Evolutionary conservation across 2,113 vertebrate species (phyloP), one percentile per base, ranked within the genome.

Genomic region (Mobula hypostoma): DNA sequence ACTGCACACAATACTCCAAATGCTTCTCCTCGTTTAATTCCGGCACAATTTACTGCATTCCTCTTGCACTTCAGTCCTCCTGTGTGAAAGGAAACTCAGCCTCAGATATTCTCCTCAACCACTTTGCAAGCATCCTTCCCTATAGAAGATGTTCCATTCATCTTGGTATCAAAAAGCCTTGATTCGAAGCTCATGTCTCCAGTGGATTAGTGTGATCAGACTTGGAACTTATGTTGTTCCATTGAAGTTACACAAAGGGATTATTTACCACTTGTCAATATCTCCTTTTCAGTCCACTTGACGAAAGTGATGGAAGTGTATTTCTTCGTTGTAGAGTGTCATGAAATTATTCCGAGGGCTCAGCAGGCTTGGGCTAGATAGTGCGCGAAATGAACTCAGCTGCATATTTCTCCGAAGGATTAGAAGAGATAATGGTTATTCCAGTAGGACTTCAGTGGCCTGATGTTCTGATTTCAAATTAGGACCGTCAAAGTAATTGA

Each of bases 191-290:
- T 29, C 85, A 1, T n/a, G 27, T 17, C 85, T 63, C 85, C n/a
- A 29, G 12, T 90, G 19, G 56, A 32, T 90, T 90, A 32, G 63
- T 90, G 5, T 17, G 14, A 11, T 66, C 63, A 29, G 85, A 90
- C 56, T 19, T 19, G 63, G 58, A 90, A 90, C 63, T 48, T 21
- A 48, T 82, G 80, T 40, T 48, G 36, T 17, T 66, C 61, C 29
- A 90, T 90, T 90, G 63, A 90, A 90, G 27, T 66, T 58, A 29
- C 61, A 32, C n/a, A 9, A 14, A 32, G n/a, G 29, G 85, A 90
- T 90, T 90, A 90, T 56, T 63, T 90, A 90, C 61, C 58, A 66
- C 85, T 90, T n/a, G 29, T 61, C 29, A 90, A 90, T 90, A 90
- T 66, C 85, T 66, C 61, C 27, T 90, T 32, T 58, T 32, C 61